Percentiles rank a stretch among this genome's conserved stretches.
phyloP scores from a whole-genome alignment of 2,113 vertebrate genomes.

The Muntiacus reevesi region DNA sequence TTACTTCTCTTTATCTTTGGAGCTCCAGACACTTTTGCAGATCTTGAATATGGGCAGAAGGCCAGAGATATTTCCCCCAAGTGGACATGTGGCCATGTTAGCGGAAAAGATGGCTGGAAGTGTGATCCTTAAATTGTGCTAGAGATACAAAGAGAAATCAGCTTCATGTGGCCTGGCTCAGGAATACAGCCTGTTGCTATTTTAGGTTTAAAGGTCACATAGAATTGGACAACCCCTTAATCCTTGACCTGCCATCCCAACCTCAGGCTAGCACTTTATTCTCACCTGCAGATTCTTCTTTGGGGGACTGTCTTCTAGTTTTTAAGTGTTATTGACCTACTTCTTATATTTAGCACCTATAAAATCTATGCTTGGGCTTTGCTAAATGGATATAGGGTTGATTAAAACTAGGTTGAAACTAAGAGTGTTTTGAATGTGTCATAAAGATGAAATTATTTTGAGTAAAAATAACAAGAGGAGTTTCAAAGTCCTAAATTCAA shows the following conservation, averaged over 20 bases:
- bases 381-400: background rate
- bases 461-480: background rate
- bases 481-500: background rate
- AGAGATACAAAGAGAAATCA: background rate
- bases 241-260: background rate
- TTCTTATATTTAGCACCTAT: background rate
- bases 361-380: background rate
- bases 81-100: background rate
- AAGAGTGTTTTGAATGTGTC: background rate
- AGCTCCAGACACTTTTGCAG: background rate
- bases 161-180: background rate
- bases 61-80: background rate
- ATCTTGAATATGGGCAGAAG: background rate
- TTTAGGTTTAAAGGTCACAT: background rate
- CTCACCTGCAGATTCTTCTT: background rate
- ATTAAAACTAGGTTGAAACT: background rate
- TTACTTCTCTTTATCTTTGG: conserved; percentile 4
- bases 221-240: background rate
- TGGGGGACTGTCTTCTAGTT: background rate
- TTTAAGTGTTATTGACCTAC: background rate
- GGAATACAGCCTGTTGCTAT: background rate
- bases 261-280: background rate
- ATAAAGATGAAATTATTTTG: background rate
- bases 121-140: background rate
- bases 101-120: background rate